phyloP scores from a whole-genome alignment of 2,797 vertebrate species.

The Karalla daura region DNA sequence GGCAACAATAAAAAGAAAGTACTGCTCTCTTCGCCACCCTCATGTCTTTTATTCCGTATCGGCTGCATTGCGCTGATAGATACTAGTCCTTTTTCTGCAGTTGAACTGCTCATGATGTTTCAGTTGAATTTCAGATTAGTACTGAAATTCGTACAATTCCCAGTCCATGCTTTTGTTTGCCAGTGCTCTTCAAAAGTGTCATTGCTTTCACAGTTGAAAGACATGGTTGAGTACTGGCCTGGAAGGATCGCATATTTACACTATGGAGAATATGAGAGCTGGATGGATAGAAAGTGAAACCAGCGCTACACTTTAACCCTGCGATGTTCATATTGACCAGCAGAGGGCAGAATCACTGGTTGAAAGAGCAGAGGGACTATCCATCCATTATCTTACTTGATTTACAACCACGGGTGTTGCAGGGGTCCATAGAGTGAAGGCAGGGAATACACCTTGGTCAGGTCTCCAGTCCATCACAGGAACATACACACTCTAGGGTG shows the following conservation, averaged over 20 bases:
- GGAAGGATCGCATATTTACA: not conserved
- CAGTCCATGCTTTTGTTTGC: not conserved
- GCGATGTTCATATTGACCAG: no score
- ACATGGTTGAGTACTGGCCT: not conserved
- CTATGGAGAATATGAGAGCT: no score
- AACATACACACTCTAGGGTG: no score
- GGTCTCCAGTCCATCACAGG: no score
- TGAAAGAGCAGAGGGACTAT: no score
- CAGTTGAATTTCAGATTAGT: not conserved
- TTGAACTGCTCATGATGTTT: not conserved
- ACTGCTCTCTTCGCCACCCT: not conserved
- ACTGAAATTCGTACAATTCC: not conserved
- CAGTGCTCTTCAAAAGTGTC: not conserved
- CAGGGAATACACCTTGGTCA: no score
- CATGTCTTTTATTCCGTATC: not conserved
- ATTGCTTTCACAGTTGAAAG: not conserved
- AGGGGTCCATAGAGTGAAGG: no score
- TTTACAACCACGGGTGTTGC: no score
- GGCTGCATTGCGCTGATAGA: not conserved
- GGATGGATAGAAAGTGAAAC: no score
- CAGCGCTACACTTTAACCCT: no score
- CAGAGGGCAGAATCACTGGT: no score
- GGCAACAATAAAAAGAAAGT: conserved; percentile 27
- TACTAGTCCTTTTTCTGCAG: not conserved
- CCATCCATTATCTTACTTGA: no score